Base-by-base conservation (phyloP, 2,888 invertebrate species). In the Bhutanitis thaidina region DNA sequence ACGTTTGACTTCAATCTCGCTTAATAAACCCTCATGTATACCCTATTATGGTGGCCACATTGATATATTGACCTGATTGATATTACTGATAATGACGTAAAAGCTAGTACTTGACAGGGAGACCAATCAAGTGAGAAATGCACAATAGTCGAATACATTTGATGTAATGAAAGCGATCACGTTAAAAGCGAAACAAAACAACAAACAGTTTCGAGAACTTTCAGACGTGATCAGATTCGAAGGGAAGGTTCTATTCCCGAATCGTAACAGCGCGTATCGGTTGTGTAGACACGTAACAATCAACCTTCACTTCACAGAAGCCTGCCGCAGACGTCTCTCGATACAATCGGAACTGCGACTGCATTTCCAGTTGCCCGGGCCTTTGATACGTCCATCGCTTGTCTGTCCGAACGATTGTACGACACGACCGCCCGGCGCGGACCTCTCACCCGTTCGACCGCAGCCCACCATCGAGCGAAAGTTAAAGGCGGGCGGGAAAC, bases 371-470 rank as follows among this genome's bases (percentile, higher is more conserved):
- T 77, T 78, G 77, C 79, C 69, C 74, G 68, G 37, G 77, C 83
- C 87, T 88, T 88, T 88, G 86, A 88, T 85, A 80, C 82, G 85
- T 87, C 88, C 87, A 82, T 86, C 88, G 83, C 73, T 83, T 88
- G 88, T 88, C 88, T 84, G 81, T 85, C 83, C 76, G 72, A 77
- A 81, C 81, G 82, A 86, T 83, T 86, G 83, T 81, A 68, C 68
- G 72, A 68, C 67, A 66, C 65, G 62, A 63, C 86, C 83, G 74
- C 51, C 37, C 43, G 40, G 65, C 49, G 62, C 35, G 65, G 87
- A 80, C 62, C 79, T 58, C 63, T 56, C 51, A 49, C 65, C 62
- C 59, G 62, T 62, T 61, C 57, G 63, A 59, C 57, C 65, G 58
- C 61, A 54, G 25, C 59, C 54, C 36, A 50, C 59, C 58, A 43